Conservation (phyloP, 2,888 invertebrate genomes). For the Cotesia congregata region DNA sequence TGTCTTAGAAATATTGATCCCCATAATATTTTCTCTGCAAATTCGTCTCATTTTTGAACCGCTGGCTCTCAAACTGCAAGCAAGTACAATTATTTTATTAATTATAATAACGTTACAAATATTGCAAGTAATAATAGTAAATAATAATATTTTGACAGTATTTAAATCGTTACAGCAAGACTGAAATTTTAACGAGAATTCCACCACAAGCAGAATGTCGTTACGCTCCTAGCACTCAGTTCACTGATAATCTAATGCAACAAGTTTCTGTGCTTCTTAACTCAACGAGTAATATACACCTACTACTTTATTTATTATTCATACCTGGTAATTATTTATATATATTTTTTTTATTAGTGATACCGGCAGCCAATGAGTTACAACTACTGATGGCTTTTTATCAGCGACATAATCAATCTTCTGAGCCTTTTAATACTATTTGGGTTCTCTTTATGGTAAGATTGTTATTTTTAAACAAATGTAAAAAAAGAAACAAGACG, state of each 20-base stretch:
- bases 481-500: too few relatives aligned
- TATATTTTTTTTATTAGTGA: conserved; percentile 38
- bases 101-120: too few relatives aligned
- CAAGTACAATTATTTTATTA: background rate
- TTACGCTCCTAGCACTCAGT: conserved; percentile 46
- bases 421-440: conserved; percentile 29
- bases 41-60: conserved; percentile 52
- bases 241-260: conserved; percentile 46
- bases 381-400: conserved; percentile 35
- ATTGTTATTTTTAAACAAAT: background rate
- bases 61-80: conserved; percentile 43
- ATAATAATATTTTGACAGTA: conserved; percentile 1
- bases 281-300: conserved; percentile 32
- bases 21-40: conserved; percentile 47
- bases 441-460: conserved; percentile 46
- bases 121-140: background rate
- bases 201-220: conserved; percentile 41
- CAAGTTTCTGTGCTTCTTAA: conserved; percentile 41
- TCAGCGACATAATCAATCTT: conserved; percentile 39
- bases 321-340: background rate
- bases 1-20: conserved; percentile 45
- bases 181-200: conserved; percentile 34
- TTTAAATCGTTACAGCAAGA: conserved; percentile 9
- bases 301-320: background rate
- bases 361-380: conserved; percentile 34